phyloP scores from a whole-genome alignment of 2,797 vertebrate species.

The Mus minutoides region DNA sequence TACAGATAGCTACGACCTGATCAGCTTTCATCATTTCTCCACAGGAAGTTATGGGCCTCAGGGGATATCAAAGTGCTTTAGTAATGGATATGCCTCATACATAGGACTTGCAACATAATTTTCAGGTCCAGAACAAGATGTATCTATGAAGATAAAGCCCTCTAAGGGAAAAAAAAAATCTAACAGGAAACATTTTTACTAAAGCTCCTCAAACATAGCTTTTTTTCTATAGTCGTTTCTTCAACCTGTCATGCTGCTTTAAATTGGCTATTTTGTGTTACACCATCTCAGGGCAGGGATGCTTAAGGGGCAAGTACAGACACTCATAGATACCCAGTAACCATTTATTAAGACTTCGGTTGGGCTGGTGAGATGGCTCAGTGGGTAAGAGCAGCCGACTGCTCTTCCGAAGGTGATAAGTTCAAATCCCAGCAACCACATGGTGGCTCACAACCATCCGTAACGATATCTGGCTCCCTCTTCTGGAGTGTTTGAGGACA shows the following conservation, averaged over 20 bases:
- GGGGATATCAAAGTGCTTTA: slow-evolving; percentile 32
- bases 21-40: slow-evolving; percentile 41
- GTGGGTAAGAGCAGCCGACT: too few relatives aligned
- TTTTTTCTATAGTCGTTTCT: neutral
- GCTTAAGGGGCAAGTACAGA: neutral
- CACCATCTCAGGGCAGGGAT: neutral
- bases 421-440: too few relatives aligned
- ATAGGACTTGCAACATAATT: slow-evolving; percentile 26
- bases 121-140: neutral
- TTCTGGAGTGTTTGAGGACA: too few relatives aligned
- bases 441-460: too few relatives aligned
- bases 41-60: neutral
- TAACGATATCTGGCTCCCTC: too few relatives aligned
- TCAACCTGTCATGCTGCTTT: neutral
- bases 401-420: too few relatives aligned
- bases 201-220: neutral
- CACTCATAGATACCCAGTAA: neutral
- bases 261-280: slow-evolving; percentile 40
- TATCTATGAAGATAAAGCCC: slow-evolving; percentile 17
- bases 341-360: neutral
- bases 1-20: neutral
- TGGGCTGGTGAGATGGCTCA: too few relatives aligned
- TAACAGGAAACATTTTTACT: neutral
- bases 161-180: neutral
- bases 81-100: neutral